Conservation (phyloP, 2,797 vertebrate genomes). For the Amphiprion clarkii region DNA sequence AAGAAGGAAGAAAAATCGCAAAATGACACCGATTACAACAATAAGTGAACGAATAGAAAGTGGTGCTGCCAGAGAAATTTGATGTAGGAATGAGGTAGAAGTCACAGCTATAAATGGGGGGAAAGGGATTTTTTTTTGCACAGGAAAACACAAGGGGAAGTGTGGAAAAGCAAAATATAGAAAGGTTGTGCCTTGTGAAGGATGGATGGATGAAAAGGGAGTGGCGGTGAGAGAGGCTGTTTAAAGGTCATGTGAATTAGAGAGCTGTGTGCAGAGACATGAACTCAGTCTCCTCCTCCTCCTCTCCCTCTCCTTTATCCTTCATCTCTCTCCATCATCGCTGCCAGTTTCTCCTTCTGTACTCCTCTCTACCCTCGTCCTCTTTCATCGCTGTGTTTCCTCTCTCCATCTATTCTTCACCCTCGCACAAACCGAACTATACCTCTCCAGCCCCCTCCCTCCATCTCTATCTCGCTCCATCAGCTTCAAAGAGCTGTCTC, state of each 20-base stretch:
- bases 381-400: constrained; percentile 41
- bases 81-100: not conserved
- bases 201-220: constrained; percentile 43
- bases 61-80: not conserved
- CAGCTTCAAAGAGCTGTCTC: constrained; percentile 80
- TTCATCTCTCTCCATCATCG: constrained; percentile 38
- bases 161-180: constrained; percentile 4
- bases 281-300: constrained; percentile 29
- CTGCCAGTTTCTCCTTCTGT: constrained; percentile 47
- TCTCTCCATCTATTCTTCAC: constrained; percentile 28
- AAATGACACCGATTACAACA: constrained; percentile 1
- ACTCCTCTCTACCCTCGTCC: constrained; percentile 31
- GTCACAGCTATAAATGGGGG: not conserved
- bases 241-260: constrained; percentile 64
- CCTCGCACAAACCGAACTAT: constrained; percentile 21
- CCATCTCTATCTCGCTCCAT: constrained; percentile 68
- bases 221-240: constrained; percentile 31
- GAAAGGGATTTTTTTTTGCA: not conserved
- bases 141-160: not conserved
- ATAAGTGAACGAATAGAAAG: not conserved
- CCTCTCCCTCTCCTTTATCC: constrained; percentile 38
- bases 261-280: constrained; percentile 47
- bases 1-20: not conserved
- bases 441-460: constrained; percentile 2
- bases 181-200: constrained; percentile 16